phyloP scores from a whole-genome alignment of 2,113 vertebrate species.

The Pluvianellus socialis region DNA sequence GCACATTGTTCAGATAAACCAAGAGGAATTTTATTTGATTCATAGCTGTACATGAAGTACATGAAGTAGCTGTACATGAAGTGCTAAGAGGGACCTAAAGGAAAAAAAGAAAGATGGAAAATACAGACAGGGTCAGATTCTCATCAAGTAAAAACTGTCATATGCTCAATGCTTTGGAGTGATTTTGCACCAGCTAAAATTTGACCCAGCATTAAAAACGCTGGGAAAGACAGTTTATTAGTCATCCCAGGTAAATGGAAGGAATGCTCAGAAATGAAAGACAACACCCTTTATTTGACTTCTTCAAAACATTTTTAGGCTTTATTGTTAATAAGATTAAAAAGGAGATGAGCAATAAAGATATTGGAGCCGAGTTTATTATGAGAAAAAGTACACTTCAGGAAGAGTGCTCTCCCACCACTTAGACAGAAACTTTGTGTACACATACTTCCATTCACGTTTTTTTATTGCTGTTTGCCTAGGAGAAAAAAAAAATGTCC shows the following conservation, averaged over 20 bases:
- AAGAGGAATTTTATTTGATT: background rate
- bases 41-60: background rate
- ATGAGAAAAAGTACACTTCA: conserved; percentile 77
- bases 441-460: conserved; percentile 78
- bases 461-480: conserved; percentile 86
- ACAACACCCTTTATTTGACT: conserved; percentile 64
- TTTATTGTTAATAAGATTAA: conserved; percentile 79
- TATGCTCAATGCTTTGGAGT: background rate
- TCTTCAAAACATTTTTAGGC: conserved; percentile 71
- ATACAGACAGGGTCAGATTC: background rate
- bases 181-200: background rate
- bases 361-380: conserved; percentile 75
- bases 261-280: conserved; percentile 58
- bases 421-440: conserved; percentile 75
- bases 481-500: conserved; percentile 59
- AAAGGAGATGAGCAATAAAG: conserved; percentile 82
- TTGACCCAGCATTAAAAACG: background rate
- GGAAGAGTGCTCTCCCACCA: conserved; percentile 71
- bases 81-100: background rate
- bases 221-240: conserved; percentile 43
- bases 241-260: conserved; percentile 67
- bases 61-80: background rate
- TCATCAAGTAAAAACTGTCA: background rate
- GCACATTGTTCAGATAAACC: background rate
- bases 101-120: background rate